A percentile compares a stretch with the other conserved stretches of the same genome.
Conservation (phyloP, 2,888 invertebrate species). For the Patella pellucida region DNA sequence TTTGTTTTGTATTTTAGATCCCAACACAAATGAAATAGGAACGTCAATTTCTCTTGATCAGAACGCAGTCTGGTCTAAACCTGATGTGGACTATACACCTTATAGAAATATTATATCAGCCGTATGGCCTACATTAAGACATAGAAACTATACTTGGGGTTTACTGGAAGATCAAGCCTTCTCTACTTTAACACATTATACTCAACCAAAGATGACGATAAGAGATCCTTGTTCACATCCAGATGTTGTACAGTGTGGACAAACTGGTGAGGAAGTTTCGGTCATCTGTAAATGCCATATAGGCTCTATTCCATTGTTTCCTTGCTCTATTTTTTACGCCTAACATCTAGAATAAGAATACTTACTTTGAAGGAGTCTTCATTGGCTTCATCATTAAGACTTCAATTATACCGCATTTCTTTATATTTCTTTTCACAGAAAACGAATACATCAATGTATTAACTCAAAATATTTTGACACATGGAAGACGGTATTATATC, state of each 20-base stretch:
- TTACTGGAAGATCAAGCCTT: conserved; percentile 15
- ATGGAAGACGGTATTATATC: conserved; percentile 39
- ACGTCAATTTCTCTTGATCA: conserved; percentile 5
- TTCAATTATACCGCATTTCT: no score
- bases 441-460: neutral
- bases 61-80: conserved; percentile 25
- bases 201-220: conserved; percentile 1
- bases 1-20: neutral
- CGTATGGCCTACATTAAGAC: conserved; percentile 35
- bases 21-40: conserved; percentile 6
- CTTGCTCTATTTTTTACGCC: no score
- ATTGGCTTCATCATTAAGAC: no score
- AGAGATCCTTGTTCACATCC: conserved; percentile 37
- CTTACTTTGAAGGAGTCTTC: no score
- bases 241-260: conserved; percentile 31
- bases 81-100: conserved; percentile 37
- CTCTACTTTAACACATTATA: neutral
- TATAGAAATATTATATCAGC: conserved; percentile 34
- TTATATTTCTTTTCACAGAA: neutral
- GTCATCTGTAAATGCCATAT: no score
- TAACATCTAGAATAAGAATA: no score
- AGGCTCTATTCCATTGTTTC: no score
- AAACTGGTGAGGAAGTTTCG: conserved; percentile 22
- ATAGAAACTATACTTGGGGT: conserved; percentile 31
- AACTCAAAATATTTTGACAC: conserved; percentile 18